A percentile compares a stretch with the other conserved stretches of the same genome.
phyloP scores from a whole-genome alignment of 2,797 vertebrate genomes.

The Arctocebus calabarensis region DNA sequence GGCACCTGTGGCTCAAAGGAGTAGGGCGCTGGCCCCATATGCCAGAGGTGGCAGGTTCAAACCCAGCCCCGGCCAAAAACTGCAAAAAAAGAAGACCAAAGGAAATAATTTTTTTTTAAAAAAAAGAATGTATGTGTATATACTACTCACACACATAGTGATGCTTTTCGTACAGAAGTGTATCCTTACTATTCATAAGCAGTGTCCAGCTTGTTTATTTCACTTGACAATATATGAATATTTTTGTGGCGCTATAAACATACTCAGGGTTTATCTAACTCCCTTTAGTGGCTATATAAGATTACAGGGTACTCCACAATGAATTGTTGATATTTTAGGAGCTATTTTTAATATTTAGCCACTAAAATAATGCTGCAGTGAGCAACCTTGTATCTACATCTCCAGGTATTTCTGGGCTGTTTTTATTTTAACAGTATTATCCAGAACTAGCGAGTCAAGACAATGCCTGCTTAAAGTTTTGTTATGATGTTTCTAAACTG shows the following conservation, averaged over 20 bases:
- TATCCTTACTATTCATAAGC: background rate
- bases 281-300: background rate
- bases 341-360: conserved; percentile 27
- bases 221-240: background rate
- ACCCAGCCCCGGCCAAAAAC: no score
- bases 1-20: no score
- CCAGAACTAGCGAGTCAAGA: conserved; percentile 24
- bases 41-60: no score
- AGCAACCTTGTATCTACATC: background rate
- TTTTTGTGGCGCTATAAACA: background rate
- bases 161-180: background rate
- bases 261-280: background rate
- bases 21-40: no score
- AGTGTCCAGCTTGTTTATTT: background rate
- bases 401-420: background rate
- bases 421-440: background rate
- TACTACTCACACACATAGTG: background rate
- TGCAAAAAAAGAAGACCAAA: no score
- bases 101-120: no score
- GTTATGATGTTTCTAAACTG: conserved; percentile 6
- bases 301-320: background rate
- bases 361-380: background rate
- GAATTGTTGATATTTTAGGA: background rate
- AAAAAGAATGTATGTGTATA: background rate
- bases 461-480: background rate